Conservation (phyloP, 2,888 invertebrate species). For the Dasypolia templi region DNA sequence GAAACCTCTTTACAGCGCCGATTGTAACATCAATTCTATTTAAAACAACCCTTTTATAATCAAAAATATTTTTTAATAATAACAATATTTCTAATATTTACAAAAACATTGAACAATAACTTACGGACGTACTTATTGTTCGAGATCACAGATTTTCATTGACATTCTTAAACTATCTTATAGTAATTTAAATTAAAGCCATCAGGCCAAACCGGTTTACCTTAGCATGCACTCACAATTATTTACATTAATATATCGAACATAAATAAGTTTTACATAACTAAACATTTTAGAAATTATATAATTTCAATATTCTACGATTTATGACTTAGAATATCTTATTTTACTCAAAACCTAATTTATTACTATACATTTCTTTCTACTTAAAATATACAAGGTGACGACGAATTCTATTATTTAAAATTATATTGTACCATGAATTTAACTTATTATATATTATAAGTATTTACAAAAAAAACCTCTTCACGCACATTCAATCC, state of each 20-base stretch:
- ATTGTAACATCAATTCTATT: conserved; percentile 75
- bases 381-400: conserved; percentile 45
- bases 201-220: conserved; percentile 57
- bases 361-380: background rate
- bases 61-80: conserved; percentile 73
- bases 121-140: conserved; percentile 87
- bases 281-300: conserved; percentile 41
- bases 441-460: background rate
- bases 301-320: conserved; percentile 29
- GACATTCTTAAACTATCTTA: conserved; percentile 50
- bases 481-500: background rate
- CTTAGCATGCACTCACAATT: conserved; percentile 45
- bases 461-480: conserved; percentile 1
- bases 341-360: background rate
- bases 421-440: conserved; percentile 43
- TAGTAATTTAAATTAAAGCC: conserved; percentile 38
- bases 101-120: conserved; percentile 84
- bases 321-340: conserved; percentile 63
- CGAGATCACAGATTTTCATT: conserved; percentile 85
- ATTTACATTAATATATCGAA: conserved; percentile 52
- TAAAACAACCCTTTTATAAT: conserved; percentile 66
- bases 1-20: conserved; percentile 77
- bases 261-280: conserved; percentile 39
- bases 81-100: conserved; percentile 63
- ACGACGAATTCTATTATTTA: conserved; percentile 21